Conservation (phyloP, 2,888 invertebrate genomes). For the Drosophila meridionalis region DNA sequence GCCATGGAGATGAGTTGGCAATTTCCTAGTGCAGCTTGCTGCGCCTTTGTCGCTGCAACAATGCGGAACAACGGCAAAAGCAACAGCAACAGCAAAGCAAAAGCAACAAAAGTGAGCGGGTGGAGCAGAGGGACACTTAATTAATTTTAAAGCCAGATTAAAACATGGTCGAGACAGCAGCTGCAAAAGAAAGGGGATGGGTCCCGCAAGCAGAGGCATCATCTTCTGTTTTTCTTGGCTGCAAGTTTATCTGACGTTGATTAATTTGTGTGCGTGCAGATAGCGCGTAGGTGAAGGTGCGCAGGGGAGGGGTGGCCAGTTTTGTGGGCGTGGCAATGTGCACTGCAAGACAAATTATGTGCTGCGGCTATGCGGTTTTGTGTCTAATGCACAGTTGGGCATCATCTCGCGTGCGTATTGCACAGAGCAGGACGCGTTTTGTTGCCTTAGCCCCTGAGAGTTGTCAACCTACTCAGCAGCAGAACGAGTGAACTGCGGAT, state of each 20-base stretch:
- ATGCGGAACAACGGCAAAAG: slow-evolving; percentile 13
- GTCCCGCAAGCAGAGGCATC: slow-evolving; percentile 7
- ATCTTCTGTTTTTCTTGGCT: slow-evolving; percentile 14
- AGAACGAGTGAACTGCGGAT: not conserved
- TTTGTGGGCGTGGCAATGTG: slow-evolving; percentile 10
- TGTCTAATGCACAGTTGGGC: not conserved
- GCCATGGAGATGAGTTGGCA: slow-evolving; percentile 19
- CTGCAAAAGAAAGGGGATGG: not conserved
- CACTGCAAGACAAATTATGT: slow-evolving; percentile 18
- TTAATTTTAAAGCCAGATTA: slow-evolving; percentile 70
- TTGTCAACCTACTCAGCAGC: not conserved
- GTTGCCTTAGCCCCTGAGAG: not conserved
- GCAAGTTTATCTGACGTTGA: slow-evolving; percentile 62
- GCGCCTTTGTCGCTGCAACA: slow-evolving; percentile 38
- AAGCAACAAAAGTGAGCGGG: not conserved
- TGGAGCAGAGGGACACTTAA: slow-evolving; percentile 46
- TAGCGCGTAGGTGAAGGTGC: not conserved
- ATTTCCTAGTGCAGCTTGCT: slow-evolving; percentile 20
- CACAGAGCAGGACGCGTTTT: not conserved
- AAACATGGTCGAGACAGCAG: slow-evolving; percentile 27
- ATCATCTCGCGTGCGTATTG: slow-evolving; percentile 3
- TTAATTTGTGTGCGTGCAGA: slow-evolving; percentile 55
- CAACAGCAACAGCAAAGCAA: slow-evolving; percentile 11
- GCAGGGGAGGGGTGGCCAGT: fast-evolving
- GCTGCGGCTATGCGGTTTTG: slow-evolving; percentile 16